Evolutionary conservation across 2,113 vertebrate genomes (phyloP).

Genomic region (Hyla sarda): DNA sequence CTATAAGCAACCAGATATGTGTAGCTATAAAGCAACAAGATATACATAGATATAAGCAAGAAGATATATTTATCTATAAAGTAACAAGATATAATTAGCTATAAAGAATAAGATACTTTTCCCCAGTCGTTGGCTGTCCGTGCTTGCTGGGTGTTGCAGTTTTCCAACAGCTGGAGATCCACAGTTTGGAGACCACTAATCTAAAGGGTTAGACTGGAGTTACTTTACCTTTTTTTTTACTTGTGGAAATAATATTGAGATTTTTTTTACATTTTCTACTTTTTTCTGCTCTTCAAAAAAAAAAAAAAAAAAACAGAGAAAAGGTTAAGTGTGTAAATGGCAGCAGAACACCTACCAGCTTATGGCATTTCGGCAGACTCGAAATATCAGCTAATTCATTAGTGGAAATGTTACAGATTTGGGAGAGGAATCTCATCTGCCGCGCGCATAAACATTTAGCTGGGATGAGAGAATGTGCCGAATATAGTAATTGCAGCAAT

Average conservation of each 20-base stretch:
- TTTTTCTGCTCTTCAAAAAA: not conserved
- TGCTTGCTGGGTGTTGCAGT: too few species aligned
- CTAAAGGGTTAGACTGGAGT: too few species aligned
- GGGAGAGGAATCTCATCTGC: not conserved
- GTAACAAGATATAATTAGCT: too few species aligned
- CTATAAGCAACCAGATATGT: too few species aligned
- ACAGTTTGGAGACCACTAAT: too few species aligned
- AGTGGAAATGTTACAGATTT: conserved; percentile 10
- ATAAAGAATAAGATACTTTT: too few species aligned
- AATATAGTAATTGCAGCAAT: not conserved
- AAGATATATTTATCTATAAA: too few species aligned
- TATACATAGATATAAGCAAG: too few species aligned
- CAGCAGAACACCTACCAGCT: not conserved
- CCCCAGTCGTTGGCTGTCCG: too few species aligned
- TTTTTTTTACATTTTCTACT: not conserved
- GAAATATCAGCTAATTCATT: conserved; percentile 26
- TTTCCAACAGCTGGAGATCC: too few species aligned
- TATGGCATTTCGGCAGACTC: not conserved
- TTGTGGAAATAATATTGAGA: not conserved
- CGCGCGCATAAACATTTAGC: not conserved
- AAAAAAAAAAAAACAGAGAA: conserved; percentile 23
- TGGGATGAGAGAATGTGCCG: not conserved
- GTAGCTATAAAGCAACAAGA: too few species aligned
- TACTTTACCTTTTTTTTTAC: not conserved
- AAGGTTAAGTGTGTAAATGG: not conserved